Conservation (phyloP, 2,888 invertebrate genomes). For the Coelinius sp. region DNA sequence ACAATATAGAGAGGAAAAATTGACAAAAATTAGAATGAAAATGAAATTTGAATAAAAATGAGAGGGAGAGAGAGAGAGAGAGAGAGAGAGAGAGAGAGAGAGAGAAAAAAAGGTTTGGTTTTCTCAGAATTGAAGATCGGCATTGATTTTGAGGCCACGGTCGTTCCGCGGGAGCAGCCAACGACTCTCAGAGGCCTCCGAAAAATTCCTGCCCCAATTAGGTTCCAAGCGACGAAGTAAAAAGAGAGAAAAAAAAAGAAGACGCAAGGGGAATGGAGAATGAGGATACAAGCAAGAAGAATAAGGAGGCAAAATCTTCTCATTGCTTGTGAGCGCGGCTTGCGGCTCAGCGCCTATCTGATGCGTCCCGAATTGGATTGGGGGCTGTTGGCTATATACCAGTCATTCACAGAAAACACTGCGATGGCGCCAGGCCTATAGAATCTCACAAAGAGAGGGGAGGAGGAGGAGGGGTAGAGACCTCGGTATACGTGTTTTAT, state of each 20-base stretch:
- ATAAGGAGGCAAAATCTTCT: conserved; percentile 36
- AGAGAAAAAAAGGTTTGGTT: conserved; percentile 3
- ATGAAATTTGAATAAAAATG: conserved; percentile 36
- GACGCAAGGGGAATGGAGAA: conserved; percentile 30
- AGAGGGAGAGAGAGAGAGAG: not conserved
- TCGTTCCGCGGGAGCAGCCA: conserved; percentile 44
- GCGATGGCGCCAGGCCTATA: conserved; percentile 28
- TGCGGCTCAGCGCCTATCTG: conserved; percentile 33
- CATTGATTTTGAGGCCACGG: conserved; percentile 27
- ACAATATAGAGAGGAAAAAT: conserved; percentile 20
- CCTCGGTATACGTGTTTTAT: not conserved
- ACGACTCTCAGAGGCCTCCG: conserved; percentile 37
- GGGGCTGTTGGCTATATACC: conserved; percentile 35
- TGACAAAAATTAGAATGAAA: conserved; percentile 33
- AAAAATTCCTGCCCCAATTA: conserved; percentile 64
- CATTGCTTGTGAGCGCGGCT: conserved; percentile 50
- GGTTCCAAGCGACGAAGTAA: conserved; percentile 55
- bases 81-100: not conserved
- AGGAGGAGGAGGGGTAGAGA: not conserved
- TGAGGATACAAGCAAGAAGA: conserved; percentile 16
- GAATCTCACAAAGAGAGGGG: not conserved
- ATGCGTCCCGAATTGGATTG: conserved; percentile 39
- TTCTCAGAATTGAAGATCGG: conserved; percentile 36
- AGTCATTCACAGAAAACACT: conserved; percentile 69
- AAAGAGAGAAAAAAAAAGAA: conserved; percentile 19